These are phyloP conservation scores for Paramuricea clavata DNA, from an alignment of 92 coral and sea anemone species.

Conservation along the genomic window DNA sequence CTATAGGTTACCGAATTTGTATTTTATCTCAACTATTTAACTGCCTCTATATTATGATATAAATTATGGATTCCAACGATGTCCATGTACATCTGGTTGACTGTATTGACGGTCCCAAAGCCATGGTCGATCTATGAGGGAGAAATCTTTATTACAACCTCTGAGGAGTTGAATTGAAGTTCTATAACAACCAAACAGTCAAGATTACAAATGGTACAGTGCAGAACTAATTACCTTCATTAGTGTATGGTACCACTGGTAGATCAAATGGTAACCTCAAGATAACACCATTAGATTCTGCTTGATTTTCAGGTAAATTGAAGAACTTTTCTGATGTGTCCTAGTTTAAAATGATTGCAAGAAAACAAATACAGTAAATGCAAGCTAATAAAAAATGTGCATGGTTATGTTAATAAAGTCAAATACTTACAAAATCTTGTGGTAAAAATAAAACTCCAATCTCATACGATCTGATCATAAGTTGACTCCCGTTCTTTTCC, in stretches of 20 bases:
- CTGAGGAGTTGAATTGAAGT: neutral
- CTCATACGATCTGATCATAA: conserved; percentile 97
- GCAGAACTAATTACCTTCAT: conserved; percentile 70
- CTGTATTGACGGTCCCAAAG: conserved; percentile 89
- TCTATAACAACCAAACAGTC: neutral
- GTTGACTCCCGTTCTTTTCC: conserved; percentile 91
- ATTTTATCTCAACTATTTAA: no score
- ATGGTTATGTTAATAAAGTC: neutral
- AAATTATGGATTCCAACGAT: conserved; percentile 79
- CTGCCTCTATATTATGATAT: neutral
- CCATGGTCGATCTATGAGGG: conserved; percentile 83
- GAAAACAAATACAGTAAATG: neutral
- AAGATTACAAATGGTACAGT: neutral
- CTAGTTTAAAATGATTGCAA: conserved; percentile 33
- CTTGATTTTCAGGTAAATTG: conserved; percentile 54
- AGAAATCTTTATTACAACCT: neutral
- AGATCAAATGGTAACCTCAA: conserved; percentile 85
- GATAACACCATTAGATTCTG: neutral
- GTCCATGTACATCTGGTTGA: conserved; percentile 86
- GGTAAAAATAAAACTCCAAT: conserved; percentile 96
- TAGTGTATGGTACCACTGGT: conserved; percentile 84
- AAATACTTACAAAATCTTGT: conserved; percentile 70
- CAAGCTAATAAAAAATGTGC: neutral
- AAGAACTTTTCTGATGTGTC: conserved; percentile 65
- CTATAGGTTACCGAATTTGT: no score